These are phyloP conservation scores for Orthosia gothica DNA, from an alignment of 2,888 invertebrate species.

Conservation along the genomic window DNA sequence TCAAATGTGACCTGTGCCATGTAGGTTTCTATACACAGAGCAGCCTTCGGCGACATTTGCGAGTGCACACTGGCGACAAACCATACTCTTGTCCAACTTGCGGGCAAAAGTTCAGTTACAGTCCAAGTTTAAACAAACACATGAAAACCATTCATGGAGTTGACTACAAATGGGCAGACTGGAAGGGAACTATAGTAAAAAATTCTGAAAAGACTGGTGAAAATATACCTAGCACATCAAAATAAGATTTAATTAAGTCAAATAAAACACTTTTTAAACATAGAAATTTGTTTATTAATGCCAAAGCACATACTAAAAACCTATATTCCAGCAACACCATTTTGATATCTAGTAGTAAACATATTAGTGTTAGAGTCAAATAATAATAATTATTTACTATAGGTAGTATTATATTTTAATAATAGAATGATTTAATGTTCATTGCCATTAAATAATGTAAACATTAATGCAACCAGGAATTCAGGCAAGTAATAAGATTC, in stretches of 20 bases:
- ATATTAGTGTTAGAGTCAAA: constrained; percentile 64
- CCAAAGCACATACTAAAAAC: constrained; percentile 66
- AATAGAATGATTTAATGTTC: constrained; percentile 50
- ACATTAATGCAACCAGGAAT: constrained; percentile 20
- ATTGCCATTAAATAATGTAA: constrained; percentile 47
- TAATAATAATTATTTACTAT: constrained; percentile 57
- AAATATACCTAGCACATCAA: constrained; percentile 23
- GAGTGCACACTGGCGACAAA: constrained; percentile 87
- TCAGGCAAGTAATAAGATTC: constrained; percentile 11
- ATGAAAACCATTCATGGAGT: constrained; percentile 85
- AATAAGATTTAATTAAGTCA: constrained; percentile 31
- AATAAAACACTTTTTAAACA: constrained; percentile 60
- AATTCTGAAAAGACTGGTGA: constrained; percentile 53
- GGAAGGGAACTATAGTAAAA: constrained; percentile 68
- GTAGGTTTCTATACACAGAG: constrained; percentile 82
- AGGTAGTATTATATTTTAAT: constrained; percentile 46
- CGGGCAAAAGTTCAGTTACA: constrained; percentile 84
- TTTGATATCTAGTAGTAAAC: constrained; percentile 61
- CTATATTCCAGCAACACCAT: constrained; percentile 57
- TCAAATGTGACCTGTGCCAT: constrained; percentile 83
- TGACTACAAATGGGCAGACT: constrained; percentile 84
- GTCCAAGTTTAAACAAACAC: constrained; percentile 88
- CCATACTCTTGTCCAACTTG: constrained; percentile 86
- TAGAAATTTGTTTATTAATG: constrained; percentile 69
- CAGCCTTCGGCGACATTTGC: constrained; percentile 82